Base-by-base conservation (phyloP, 2,888 invertebrate genomes). In the Pheosia tremula region DNA sequence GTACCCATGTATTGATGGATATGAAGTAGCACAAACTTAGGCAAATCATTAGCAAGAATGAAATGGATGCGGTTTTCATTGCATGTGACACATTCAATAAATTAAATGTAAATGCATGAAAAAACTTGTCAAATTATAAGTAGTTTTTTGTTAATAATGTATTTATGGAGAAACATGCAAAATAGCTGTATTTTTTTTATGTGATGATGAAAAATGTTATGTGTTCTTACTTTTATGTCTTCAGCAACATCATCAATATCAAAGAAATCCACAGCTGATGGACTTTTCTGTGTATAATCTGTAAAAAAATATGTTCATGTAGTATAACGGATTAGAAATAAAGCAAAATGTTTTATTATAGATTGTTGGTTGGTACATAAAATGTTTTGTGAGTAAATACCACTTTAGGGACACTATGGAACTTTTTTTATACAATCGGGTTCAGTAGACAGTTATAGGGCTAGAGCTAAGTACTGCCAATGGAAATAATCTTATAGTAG, bases 211-310 rank as follows among this genome's bases (percentile, higher is more conserved):
- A n/a, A 50, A 50, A 24, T 50, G 11, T 36, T 36, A 53, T 4
- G 50, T 4, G 50, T 50, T 62, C 81, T 86, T 74, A 95, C 94
- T 75, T 93, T 94, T 4, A 89, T 84, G 64, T 98, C 99, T 66
- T 98, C 98, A 0, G 97, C 98, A n/a, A 97, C 90, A 93, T 99
- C 99, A 77, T 95, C 97, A 75, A 99, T 98, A 83, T 99, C 98
- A 64, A 97, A 99, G 87, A 97, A 99, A 87, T 99, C 99, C 24
- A 98, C 94, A 0, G 99, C 99, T 13, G 96, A 93, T 57, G 94
- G 94, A 79, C 94, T 94, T 79, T 94, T 94, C 63, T 86, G 79
- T 24, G 84, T 85, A 59, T 92, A 94, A 85, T 94, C 94, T 94
- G 87, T 60, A 91, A 90, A 43, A 5, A 39, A 56, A 47, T n/a